Evolutionary conservation across 2,888 invertebrate genomes (phyloP).

Genomic region (Cerceris rybyensis): DNA sequence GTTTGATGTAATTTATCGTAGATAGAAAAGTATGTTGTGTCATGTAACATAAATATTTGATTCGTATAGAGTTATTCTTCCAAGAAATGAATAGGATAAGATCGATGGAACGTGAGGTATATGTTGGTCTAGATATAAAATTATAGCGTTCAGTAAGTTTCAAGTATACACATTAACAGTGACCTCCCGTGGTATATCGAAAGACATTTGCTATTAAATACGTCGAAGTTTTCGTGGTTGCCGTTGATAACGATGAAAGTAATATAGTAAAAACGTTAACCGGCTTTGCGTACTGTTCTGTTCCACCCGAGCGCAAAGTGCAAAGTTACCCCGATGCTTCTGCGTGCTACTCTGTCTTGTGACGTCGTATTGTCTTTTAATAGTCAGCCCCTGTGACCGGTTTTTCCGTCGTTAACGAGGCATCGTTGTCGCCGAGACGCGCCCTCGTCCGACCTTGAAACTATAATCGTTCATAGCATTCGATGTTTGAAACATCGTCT

Average conservation of each 20-base stretch:
- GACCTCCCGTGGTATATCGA: slow-evolving; percentile 55
- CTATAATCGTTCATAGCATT: slow-evolving; percentile 64
- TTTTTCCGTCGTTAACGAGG: slow-evolving; percentile 60
- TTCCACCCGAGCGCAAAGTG: slow-evolving; percentile 32
- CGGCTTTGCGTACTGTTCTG: not conserved
- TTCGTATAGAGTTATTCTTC: not conserved
- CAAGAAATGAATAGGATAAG: slow-evolving; percentile 15
- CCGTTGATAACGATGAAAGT: slow-evolving; percentile 39
- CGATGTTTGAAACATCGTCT: slow-evolving; percentile 66
- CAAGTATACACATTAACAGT: slow-evolving; percentile 48
- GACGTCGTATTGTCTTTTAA: slow-evolving; percentile 69
- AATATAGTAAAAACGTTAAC: slow-evolving; percentile 12
- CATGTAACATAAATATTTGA: too few relatives aligned
- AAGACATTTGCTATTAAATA: slow-evolving; percentile 41
- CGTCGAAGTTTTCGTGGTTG: slow-evolving; percentile 40
- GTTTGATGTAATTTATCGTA: too few relatives aligned
- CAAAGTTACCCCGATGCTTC: slow-evolving; percentile 65
- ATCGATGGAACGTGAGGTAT: slow-evolving; percentile 10
- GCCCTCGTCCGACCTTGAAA: slow-evolving; percentile 73
- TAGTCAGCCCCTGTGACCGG: slow-evolving; percentile 67
- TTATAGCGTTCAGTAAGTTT: slow-evolving; percentile 22
- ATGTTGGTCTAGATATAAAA: not conserved
- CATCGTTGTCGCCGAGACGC: slow-evolving; percentile 66
- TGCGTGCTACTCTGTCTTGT: slow-evolving; percentile 59
- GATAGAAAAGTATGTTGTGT: too few relatives aligned